Evolutionary conservation across 1,140 invertebrate species (phyloP).

Genomic region (Drosophila carrolli): DNA sequence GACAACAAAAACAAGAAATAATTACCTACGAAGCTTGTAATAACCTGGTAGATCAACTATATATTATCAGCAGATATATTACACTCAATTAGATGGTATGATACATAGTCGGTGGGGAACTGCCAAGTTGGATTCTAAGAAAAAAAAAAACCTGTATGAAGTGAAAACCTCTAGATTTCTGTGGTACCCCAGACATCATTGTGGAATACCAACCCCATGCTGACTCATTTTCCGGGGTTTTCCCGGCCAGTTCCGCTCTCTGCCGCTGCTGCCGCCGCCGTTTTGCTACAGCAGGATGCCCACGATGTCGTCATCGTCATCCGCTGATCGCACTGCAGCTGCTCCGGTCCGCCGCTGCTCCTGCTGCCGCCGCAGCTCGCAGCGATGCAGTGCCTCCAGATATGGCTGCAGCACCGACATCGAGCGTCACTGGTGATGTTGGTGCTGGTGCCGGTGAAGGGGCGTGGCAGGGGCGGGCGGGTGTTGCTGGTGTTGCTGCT

Average conservation of each 20-base stretch:
- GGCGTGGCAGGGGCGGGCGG: conserved; percentile 21
- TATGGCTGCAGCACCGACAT: conserved; percentile 79
- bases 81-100: neutral
- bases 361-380: conserved; percentile 62
- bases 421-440: conserved; percentile 74
- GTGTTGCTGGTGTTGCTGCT: conserved; percentile 52
- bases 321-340: conserved; percentile 17
- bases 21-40: neutral
- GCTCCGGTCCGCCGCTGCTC: neutral
- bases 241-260: conserved; percentile 7
- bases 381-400: conserved; percentile 73
- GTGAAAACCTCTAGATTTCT: neutral
- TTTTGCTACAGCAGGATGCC: conserved; percentile 57
- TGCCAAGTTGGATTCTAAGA: neutral
- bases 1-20: conserved; percentile 3
- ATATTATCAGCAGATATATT: neutral
- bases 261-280: conserved; percentile 29
- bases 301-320: conserved; percentile 61
- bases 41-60: neutral
- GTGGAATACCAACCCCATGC: neutral
- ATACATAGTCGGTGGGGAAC: no score
- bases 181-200: neutral
- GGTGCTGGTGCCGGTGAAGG: conserved; percentile 57
- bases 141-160: neutral
- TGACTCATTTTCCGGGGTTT: conserved; percentile 12